Percentiles rank a stretch among this genome's conserved stretches.
phyloP scores from a whole-genome alignment of 64 coral and sea anemone genomes.

The Trachythela sp. region DNA sequence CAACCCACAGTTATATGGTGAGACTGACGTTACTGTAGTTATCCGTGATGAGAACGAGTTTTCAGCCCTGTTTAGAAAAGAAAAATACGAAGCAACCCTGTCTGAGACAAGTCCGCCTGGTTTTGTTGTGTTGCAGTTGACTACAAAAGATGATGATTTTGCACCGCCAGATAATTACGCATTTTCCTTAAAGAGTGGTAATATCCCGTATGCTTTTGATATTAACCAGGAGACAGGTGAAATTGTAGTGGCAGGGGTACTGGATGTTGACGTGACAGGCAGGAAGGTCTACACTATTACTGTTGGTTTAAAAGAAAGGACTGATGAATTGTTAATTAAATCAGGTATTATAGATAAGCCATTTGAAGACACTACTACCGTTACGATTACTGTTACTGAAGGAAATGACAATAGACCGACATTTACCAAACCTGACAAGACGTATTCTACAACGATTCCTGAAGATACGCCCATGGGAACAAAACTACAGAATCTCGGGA shows the following conservation, averaged over 20 bases:
- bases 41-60: neutral
- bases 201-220: neutral
- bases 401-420: neutral
- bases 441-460: neutral
- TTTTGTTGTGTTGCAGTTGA: slow-evolving; percentile 8
- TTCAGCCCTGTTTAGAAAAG: neutral
- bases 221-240: slow-evolving; percentile 11
- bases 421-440: neutral
- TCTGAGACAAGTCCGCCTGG: neutral
- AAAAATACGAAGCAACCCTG: neutral
- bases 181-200: neutral
- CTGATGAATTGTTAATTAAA: neutral
- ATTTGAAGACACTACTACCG: neutral
- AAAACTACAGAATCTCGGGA: neutral
- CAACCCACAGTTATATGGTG: neutral
- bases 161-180: neutral
- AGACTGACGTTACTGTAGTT: neutral
- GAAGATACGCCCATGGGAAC: neutral
- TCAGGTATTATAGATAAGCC: neutral
- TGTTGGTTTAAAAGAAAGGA: neutral
- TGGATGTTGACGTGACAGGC: neutral
- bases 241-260: slow-evolving; percentile 8
- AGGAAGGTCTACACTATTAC: neutral
- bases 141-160: neutral
- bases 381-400: neutral